Evolutionary conservation across 30 jellyfish, hydroid and myxozoan genomes (phyloP), one percentile per base, ranked within the genome.

Genomic region (Mastigias papua): DNA sequence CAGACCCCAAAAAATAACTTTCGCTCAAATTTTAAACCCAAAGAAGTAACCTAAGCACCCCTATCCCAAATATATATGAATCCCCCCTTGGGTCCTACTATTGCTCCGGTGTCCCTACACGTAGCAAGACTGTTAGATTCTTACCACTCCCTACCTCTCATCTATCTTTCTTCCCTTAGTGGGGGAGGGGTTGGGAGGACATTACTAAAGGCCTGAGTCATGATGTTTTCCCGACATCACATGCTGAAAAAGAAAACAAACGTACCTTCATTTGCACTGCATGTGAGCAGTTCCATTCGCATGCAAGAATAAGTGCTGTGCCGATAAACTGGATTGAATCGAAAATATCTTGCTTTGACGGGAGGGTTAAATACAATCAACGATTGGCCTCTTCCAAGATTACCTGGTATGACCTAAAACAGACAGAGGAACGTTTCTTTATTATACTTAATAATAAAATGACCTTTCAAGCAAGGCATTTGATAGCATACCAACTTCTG

Each of bases 191-290:
- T n/a, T n/a, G n/a, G n/a, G n/a, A n/a, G n/a, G n/a, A n/a, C 13
- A 42, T 42, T 4, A 8, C 13, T 42, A 42, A 4, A 15, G 7
- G 13, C 0, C 13, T 42, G 13, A 0, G 54, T 42, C 54, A 4
- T 8, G 7, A 42, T 42, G 54, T 15, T 4, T 42, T 42, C 13
- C 7, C 13, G 13, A 42, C 7, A 8, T 4, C 54, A 42, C 7
- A 42, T 21, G 8, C 17, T 21, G 23, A n/a, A n/a, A n/a, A 25
- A 17, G 27, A 69, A 13, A 20, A 46, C 4, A 31, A 26, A 20
- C 21, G 26, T 26, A 82, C 92, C 92, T 82, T 82, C 92, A 50
- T 82, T 50, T n/a, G 92, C 85, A 1, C 78, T 9, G 66, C 92
- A 82, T 1, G 92, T 82, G 27, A 68, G 34, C 22, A 67, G 49